Evolutionary conservation across 2,888 invertebrate genomes (phyloP).

Genomic region (Proisotoma minuta): DNA sequence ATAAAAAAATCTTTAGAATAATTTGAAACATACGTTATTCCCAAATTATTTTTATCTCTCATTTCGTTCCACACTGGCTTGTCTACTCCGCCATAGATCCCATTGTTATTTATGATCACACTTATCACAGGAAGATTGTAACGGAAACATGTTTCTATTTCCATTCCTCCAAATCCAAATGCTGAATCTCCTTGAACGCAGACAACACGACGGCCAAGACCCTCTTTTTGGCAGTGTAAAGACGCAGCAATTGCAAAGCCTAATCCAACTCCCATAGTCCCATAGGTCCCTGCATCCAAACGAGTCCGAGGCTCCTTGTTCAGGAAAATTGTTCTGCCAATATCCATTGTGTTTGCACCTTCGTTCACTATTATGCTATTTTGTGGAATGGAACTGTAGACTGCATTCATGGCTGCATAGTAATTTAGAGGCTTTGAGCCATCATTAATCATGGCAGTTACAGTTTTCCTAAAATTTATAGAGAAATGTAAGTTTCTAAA

Average conservation of each 20-base stretch:
- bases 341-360: slow-evolving; percentile 98
- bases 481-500: background rate
- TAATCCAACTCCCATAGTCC: slow-evolving; percentile 62
- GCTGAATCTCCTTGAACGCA: slow-evolving; percentile 97
- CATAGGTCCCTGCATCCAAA: slow-evolving; percentile 72
- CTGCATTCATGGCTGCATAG: slow-evolving; percentile 81
- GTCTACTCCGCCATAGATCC: slow-evolving; percentile 85
- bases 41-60: slow-evolving; percentile 57
- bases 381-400: slow-evolving; percentile 69
- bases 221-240: slow-evolving; percentile 75
- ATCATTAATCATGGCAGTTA: slow-evolving; percentile 64
- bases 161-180: slow-evolving; percentile 98
- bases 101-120: slow-evolving; percentile 90
- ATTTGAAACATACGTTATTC: slow-evolving; percentile 72
- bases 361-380: slow-evolving; percentile 91
- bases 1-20: background rate
- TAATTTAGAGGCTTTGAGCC: slow-evolving; percentile 79
- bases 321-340: slow-evolving; percentile 81
- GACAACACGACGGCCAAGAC: slow-evolving; percentile 75
- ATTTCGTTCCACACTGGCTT: slow-evolving; percentile 67
- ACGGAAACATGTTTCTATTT: slow-evolving; percentile 91
- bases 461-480: slow-evolving; percentile 28
- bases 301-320: slow-evolving; percentile 78
- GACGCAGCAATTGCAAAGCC: slow-evolving; percentile 91
- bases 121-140: slow-evolving; percentile 87